phyloP scores from a whole-genome alignment of 2,113 vertebrate genomes.

The Spermophilus dauricus region DNA sequence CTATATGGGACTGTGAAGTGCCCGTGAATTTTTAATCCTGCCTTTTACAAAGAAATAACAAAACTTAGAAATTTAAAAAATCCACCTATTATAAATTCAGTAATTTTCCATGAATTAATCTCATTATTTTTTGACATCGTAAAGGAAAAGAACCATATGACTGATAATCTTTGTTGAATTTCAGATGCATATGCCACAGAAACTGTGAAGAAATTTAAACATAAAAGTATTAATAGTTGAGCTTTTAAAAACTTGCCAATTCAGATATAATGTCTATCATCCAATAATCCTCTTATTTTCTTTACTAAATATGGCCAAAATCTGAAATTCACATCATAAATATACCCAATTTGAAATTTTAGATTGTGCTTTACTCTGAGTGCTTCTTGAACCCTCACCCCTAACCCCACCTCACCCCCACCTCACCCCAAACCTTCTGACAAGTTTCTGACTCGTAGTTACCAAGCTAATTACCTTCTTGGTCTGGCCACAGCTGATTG shows the following conservation, averaged over 20 bases:
- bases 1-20: background rate
- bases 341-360: background rate
- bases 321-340: background rate
- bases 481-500: background rate
- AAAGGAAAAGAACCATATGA: slow-evolving; percentile 51
- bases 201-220: slow-evolving; percentile 53
- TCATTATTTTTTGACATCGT: slow-evolving; percentile 55
- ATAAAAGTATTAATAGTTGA: slow-evolving; percentile 27
- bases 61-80: slow-evolving; percentile 49
- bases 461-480: background rate
- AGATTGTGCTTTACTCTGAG: background rate
- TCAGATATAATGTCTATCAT: slow-evolving; percentile 31
- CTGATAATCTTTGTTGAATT: slow-evolving; percentile 51
- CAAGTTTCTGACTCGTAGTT: background rate
- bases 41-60: slow-evolving; percentile 54
- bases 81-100: background rate
- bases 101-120: slow-evolving; percentile 38
- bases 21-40: background rate
- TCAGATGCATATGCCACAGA: background rate
- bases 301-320: slow-evolving; percentile 36
- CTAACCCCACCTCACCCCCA: too few relatives aligned
- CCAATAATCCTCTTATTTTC: slow-evolving; percentile 11
- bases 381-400: background rate
- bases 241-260: background rate
- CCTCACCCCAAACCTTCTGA: background rate